Base-by-base conservation (phyloP, 1,140 invertebrate genomes). In the Bombyx mori region DNA sequence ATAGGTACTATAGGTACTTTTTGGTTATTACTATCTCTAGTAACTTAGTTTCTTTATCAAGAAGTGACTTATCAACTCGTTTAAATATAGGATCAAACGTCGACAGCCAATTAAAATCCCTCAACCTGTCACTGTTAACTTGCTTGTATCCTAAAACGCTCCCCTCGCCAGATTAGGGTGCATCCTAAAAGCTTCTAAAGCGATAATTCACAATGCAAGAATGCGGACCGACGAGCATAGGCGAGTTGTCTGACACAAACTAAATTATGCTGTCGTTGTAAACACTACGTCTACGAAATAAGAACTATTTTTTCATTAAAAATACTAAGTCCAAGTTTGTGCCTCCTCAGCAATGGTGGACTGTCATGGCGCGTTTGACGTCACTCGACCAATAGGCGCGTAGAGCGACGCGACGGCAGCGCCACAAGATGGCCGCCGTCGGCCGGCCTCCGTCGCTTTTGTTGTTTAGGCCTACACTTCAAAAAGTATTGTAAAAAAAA, bases 371-470 rank as follows among this genome's bases (percentile, higher is more conserved):
- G 79, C 66, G 69, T 54, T 68, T 84, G 83, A 86, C 83, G 83
- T 86, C 83, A 84, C 68, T 82, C 78, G 61, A 54, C 83, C 83
- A 86, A 86, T 86, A 75, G 79, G 81, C 78, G 73, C 66, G 65
- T 63, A 60, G 66, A 57, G 63, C 65, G 63, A 66, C 63, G 79
- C 81, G 77, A 84, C 77, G 63, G 66, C 68, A 83, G 81, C 83
- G 79, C 78, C 82, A 82, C 82, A 86, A 86, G 68, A 86, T 85
- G 83, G 83, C 83, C 63, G 82, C 79, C 81, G 81, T 63, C 78
- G 74, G 77, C 56, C 71, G 54, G 46, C 70, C 72, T 73, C 78
- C 79, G 83, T 75, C 83, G 82, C 82, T 74, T 77, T 74, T 75
- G 62, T 67, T 69, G 69, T 81, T 83, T 85, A 86, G 83, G 83